These are phyloP conservation scores for Caenorhabditis inopinata DNA, from an alignment of 1,140 invertebrate genomes.

Conservation along the genomic window DNA sequence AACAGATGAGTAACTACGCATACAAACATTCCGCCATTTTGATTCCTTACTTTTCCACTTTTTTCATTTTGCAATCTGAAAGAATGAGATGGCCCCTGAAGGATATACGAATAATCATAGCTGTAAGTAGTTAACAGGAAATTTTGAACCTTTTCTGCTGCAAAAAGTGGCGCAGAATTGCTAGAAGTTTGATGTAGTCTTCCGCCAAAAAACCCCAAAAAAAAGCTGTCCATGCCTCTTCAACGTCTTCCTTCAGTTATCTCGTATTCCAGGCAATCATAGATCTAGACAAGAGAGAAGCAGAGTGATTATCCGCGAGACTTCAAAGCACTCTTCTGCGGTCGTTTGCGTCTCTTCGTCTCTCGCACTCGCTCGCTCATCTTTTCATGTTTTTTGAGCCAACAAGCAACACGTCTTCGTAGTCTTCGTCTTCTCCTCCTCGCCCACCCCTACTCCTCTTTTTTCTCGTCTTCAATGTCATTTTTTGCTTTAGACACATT, in stretches of 20 bases:
- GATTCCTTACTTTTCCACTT: not conserved
- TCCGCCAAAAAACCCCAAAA: too few relatives aligned
- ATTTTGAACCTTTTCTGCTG: too few relatives aligned
- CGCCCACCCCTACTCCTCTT: not conserved
- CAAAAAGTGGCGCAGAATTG: too few relatives aligned
- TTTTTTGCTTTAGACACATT: not conserved
- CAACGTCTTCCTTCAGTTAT: too few relatives aligned
- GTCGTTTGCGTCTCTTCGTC: not conserved
- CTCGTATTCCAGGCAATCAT: too few relatives aligned
- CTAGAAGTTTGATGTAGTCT: too few relatives aligned
- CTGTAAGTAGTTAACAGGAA: too few relatives aligned
- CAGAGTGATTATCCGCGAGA: conserved; percentile 22
- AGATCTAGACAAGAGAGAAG: not conserved
- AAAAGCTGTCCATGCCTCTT: too few relatives aligned
- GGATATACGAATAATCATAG: too few relatives aligned
- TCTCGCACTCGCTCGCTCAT: not conserved
- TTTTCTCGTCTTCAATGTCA: not conserved
- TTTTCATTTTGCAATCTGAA: too few relatives aligned
- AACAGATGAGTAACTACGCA: conserved; percentile 17
- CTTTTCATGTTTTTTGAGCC: not conserved
- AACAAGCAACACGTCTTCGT: conserved; percentile 28
- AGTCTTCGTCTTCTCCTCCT: too few relatives aligned
- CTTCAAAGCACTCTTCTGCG: not conserved
- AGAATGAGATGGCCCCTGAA: too few relatives aligned
- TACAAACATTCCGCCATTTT: not conserved